Conservation (phyloP, 2,888 invertebrate genomes). For the Pollenia angustigena region DNA sequence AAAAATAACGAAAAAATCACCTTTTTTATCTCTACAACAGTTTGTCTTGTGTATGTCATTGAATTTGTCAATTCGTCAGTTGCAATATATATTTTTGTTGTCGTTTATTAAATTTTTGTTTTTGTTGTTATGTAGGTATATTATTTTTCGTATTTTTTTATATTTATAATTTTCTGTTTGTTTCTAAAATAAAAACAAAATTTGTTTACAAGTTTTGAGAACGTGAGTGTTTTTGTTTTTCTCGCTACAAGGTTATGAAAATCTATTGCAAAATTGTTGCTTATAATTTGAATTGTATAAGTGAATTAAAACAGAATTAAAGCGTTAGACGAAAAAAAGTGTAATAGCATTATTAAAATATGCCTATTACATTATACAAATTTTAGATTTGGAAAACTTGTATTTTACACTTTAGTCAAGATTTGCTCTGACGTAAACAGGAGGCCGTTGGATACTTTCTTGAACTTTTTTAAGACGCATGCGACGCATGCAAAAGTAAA, state of each 20-base stretch:
- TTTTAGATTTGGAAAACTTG: no score
- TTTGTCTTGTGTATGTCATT: constrained; percentile 64
- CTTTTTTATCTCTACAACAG: constrained; percentile 47
- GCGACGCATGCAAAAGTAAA: no score
- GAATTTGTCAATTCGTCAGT: constrained; percentile 68
- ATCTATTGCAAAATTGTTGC: constrained; percentile 39
- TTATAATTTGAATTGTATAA: neutral
- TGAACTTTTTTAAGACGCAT: no score
- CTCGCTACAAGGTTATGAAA: constrained; percentile 68
- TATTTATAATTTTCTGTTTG: constrained; percentile 16
- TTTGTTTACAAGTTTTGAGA: constrained; percentile 52
- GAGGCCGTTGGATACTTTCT: no score
- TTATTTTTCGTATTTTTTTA: neutral
- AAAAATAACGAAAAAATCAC: constrained; percentile 42
- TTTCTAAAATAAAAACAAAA: constrained; percentile 54
- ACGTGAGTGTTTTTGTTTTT: constrained; percentile 54
- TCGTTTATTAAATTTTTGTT: neutral
- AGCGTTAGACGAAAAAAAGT: neutral
- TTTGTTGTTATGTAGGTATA: neutral
- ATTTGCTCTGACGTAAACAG: no score
- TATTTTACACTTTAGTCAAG: no score
- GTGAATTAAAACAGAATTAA: neutral
- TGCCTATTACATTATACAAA: no score
- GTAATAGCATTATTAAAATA: neutral
- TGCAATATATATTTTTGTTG: constrained; percentile 54